phyloP scores from a whole-genome alignment of 2,888 invertebrate genomes.

The Punctoribates punctum region DNA sequence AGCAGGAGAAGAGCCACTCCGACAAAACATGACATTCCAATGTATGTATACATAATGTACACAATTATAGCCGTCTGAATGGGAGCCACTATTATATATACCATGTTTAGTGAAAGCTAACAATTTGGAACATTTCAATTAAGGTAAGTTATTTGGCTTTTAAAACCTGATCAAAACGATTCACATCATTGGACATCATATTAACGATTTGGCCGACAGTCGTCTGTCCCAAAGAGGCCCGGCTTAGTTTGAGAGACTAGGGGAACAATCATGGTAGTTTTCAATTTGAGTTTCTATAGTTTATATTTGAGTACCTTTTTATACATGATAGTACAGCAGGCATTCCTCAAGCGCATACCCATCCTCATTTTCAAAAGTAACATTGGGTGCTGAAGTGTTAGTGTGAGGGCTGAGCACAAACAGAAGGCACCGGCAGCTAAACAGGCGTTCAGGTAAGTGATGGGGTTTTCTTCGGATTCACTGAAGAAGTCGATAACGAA shows the following conservation, averaged over 20 bases:
- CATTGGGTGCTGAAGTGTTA: conserved; percentile 79
- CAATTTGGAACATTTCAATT: not conserved
- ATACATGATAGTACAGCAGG: conserved; percentile 76
- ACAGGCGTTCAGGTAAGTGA: conserved; percentile 62
- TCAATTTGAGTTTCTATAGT: not conserved
- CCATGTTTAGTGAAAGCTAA: not conserved
- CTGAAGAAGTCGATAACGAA: conserved; percentile 55
- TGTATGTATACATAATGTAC: conserved; percentile 71
- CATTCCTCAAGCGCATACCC: conserved; percentile 75
- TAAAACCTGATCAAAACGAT: conserved; percentile 69
- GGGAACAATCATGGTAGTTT: not conserved
- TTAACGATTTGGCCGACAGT: conserved; percentile 89
- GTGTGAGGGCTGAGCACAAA: conserved; percentile 70
- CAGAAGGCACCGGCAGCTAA: conserved; percentile 69
- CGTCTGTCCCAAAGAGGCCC: conserved; percentile 76
- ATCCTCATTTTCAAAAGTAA: conserved; percentile 76
- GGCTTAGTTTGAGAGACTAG: conserved; percentile 58
- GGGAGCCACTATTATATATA: conserved; percentile 83
- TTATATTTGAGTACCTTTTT: conserved; percentile 61
- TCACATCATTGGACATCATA: conserved; percentile 88
- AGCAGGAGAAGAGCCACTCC: conserved; percentile 73
- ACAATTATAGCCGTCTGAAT: conserved; percentile 73
- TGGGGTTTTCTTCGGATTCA: conserved; percentile 46
- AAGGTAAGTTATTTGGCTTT: not conserved
- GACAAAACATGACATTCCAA: conserved; percentile 66